Evolutionary conservation across 2,888 invertebrate species (phyloP).

Genomic region (Petrolisthes cinctipes): DNA sequence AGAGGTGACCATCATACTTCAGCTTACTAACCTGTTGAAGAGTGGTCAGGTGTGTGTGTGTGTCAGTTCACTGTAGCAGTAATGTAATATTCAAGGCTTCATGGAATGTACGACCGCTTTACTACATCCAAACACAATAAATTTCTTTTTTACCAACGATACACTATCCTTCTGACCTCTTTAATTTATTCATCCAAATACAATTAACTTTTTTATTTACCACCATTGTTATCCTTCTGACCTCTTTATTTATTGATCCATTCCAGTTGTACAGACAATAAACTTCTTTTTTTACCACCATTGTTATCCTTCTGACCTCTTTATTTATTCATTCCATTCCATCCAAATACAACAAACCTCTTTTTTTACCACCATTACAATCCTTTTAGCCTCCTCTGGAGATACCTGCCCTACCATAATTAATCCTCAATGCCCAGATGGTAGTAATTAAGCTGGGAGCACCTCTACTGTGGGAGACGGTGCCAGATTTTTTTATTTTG

Average conservation of each 20-base stretch:
- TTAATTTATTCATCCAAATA: conserved; percentile 8
- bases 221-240: conserved; percentile 29
- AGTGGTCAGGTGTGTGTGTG: too few relatives aligned
- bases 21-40: too few relatives aligned
- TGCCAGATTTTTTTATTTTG: background rate
- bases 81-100: conserved; percentile 34
- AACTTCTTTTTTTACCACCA: conserved; percentile 1
- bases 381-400: conserved; percentile 13
- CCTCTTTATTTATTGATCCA: background rate
- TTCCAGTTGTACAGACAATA: conserved; percentile 24
- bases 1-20: too few relatives aligned
- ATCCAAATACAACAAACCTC: background rate
- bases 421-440: conserved; percentile 48
- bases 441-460: conserved; percentile 15
- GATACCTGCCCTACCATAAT: conserved; percentile 26
- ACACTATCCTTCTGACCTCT: conserved; percentile 36
- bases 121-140: background rate
- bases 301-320: conserved; percentile 33
- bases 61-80: conserved; percentile 7
- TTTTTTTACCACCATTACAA: background rate
- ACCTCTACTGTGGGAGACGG: background rate
- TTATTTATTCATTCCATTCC: background rate
- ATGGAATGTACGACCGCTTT: conserved; percentile 44
- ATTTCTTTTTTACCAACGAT: conserved; percentile 9
- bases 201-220: background rate